phyloP scores from a whole-genome alignment of 2,888 invertebrate genomes.

The Ectemnius cavifrons region DNA sequence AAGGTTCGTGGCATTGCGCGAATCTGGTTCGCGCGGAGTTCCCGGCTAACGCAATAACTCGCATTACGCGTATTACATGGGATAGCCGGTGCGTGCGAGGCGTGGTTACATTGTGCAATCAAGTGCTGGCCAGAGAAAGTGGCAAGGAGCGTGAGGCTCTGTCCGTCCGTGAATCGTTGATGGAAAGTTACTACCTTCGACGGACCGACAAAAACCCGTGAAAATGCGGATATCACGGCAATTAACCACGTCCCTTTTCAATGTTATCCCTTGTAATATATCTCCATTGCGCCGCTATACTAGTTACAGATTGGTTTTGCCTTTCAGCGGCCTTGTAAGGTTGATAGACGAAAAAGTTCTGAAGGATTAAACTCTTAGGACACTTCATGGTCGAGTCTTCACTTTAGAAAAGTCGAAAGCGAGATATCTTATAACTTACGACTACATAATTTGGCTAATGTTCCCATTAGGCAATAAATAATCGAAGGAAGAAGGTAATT shows the following conservation, averaged over 20 bases:
- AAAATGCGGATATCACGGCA: slow-evolving; percentile 10
- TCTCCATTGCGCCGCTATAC: neutral
- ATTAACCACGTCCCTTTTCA: slow-evolving; percentile 2
- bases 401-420: neutral
- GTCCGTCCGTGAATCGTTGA: slow-evolving; percentile 47
- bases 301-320: neutral
- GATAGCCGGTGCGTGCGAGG: slow-evolving; percentile 36
- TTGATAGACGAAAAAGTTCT: neutral
- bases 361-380: neutral
- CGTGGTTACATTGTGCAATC: slow-evolving; percentile 56
- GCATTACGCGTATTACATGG: slow-evolving; percentile 46
- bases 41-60: slow-evolving; percentile 55
- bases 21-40: slow-evolving; percentile 59
- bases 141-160: slow-evolving; percentile 19
- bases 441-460: neutral
- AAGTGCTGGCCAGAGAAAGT: slow-evolving; percentile 54
- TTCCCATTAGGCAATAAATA: neutral
- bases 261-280: neutral
- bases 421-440: neutral
- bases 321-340: neutral
- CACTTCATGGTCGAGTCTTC: neutral
- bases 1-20: slow-evolving; percentile 55
- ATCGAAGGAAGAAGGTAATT: neutral
- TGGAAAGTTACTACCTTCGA: slow-evolving; percentile 28
- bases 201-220: slow-evolving; percentile 18